Base-by-base conservation (phyloP, 2,113 vertebrate genomes). In the Noctilio leporinus region DNA sequence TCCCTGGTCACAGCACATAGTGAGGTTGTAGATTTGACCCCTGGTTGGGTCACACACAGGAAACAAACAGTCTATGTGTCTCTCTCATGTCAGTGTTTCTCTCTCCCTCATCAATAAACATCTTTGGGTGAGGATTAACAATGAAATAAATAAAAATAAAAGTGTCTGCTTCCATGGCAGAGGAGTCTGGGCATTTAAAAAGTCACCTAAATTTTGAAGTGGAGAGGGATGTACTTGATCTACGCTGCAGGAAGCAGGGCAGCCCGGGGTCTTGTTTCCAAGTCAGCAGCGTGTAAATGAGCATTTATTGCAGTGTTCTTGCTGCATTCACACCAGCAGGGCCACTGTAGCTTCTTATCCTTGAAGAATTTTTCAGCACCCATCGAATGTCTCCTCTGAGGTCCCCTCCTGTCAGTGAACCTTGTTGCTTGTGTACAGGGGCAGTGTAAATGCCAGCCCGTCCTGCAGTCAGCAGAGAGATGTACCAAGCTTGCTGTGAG, bases 401-500 rank as follows among this genome's bases (percentile, higher is more conserved):
- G 49, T 51, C n/a, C 16, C n/a, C 11, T 95, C 22, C 43, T 3
- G 45, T 47, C 28, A 0, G 0, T 28, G 40, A 17, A n/a, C 53
- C 49, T 15, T 17, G 72, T 51, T 47, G 67, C 51, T 16, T 3
- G 1, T 35, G 38, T 67, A 30, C 67, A 45, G 65, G 47, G n/a
- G 38, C 76, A 75, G 30, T 59, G 14, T 57, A 65, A 53, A 64
- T 2, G 55, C 35, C 22, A 3, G n/a, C 51, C 59, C 11, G 2
- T 67, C 86, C 57, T 43, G 7, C 40, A 30, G 76, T 38, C 51
- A 3, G 38, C 33, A 3, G 40, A 43, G 35, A 86, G 80, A 38
- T 10, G 33, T 5, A 0, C 40, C 0, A 0, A 28, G 77, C 73
- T 69, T 7, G 0, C 24, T 47, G 33, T 30, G 33, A 67, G 40